Percentiles rank a stretch among this genome's conserved stretches.
These are phyloP conservation scores for Stenurella melanura DNA, from an alignment of 2,888 invertebrate genomes.

Conservation along the genomic window DNA sequence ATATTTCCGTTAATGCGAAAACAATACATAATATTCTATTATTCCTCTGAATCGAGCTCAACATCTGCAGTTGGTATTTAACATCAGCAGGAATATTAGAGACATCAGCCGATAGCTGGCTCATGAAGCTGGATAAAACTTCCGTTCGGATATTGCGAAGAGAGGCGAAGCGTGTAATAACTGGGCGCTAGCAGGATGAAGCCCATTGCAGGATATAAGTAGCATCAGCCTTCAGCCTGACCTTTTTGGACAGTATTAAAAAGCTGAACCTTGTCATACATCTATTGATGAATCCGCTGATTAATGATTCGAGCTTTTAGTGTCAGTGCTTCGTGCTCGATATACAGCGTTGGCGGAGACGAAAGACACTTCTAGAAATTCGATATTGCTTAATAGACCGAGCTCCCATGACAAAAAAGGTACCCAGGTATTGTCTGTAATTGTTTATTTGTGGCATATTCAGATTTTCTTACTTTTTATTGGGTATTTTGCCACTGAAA, in stretches of 20 bases:
- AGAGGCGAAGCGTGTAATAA: conserved; percentile 59
- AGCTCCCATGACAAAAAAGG: too few relatives aligned
- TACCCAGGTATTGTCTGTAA: too few relatives aligned
- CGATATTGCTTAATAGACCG: neutral
- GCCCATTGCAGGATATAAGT: conserved; percentile 27
- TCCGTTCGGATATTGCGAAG: conserved; percentile 60
- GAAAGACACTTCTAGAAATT: neutral
- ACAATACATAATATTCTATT: conserved; percentile 8
- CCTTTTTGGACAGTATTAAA: conserved; percentile 24
- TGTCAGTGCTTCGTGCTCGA: neutral
- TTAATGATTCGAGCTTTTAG: conserved; percentile 10
- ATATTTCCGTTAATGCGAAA: conserved; percentile 14
- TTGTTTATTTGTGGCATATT: too few relatives aligned
- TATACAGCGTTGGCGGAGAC: neutral
- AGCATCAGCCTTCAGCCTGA: conserved; percentile 3
- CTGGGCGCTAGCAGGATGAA: conserved; percentile 36
- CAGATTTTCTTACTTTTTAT: too few relatives aligned
- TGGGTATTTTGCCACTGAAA: too few relatives aligned
- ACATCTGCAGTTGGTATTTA: conserved; percentile 26
- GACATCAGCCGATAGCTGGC: conserved; percentile 19
- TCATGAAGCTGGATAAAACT: conserved; percentile 54
- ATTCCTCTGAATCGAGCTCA: neutral
- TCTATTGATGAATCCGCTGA: conserved; percentile 18
- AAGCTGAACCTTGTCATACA: conserved; percentile 27
- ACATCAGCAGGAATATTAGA: conserved; percentile 12